Evolutionary conservation across 2,888 invertebrate genomes (phyloP).

Genomic region (Caenorhabditis wallacei): DNA sequence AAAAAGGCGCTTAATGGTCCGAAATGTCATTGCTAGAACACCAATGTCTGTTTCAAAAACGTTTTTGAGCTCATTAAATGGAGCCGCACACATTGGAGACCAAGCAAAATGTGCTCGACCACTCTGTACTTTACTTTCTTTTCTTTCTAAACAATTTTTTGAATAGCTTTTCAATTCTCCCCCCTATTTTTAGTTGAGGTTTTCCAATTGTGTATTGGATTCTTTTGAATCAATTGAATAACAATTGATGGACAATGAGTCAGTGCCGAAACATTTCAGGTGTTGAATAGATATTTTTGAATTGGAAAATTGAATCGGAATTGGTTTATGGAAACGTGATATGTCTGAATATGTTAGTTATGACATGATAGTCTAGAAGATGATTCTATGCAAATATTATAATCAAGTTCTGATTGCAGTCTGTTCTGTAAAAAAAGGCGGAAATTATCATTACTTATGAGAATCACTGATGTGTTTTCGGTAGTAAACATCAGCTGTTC

Average conservation of each 20-base stretch:
- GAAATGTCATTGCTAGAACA: constrained; percentile 23
- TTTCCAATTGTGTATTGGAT: constrained; percentile 33
- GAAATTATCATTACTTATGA: no score
- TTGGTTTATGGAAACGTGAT: constrained; percentile 13
- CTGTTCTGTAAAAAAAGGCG: no score
- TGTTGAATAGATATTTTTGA: constrained; percentile 27
- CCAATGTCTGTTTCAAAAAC: constrained; percentile 39
- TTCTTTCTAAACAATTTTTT: constrained; percentile 13
- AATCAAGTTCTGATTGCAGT: no score
- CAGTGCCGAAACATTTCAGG: constrained; percentile 16
- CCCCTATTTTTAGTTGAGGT: constrained; percentile 8
- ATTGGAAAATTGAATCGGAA: constrained; percentile 28
- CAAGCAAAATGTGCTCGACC: constrained; percentile 8
- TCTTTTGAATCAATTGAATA: constrained; percentile 34
- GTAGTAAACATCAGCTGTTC: not conserved
- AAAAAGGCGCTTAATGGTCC: constrained; percentile 30
- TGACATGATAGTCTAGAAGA: no score
- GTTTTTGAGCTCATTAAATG: constrained; percentile 53
- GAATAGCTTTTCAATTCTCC: constrained; percentile 14
- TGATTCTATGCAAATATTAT: no score
- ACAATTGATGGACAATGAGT: constrained; percentile 35
- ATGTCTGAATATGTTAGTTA: not conserved
- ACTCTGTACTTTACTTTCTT: constrained; percentile 30
- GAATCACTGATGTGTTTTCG: not conserved
- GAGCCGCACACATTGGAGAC: constrained; percentile 2